Evolutionary conservation across 92 coral and sea anemone genomes (phyloP).

Genomic region (Parazoanthus atlanticus): DNA sequence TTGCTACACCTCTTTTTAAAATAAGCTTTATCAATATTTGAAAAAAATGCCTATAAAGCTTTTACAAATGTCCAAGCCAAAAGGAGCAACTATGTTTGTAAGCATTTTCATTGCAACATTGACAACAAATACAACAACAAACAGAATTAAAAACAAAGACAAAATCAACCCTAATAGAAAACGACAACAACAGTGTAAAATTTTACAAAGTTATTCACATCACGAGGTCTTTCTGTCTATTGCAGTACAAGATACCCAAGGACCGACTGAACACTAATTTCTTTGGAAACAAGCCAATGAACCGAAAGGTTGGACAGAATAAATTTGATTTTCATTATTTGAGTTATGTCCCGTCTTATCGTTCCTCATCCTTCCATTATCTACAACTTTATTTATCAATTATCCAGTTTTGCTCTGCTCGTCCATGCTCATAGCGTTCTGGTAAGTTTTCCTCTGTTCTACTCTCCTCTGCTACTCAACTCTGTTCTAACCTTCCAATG

Average conservation of each 20-base stretch:
- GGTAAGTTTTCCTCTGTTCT: background rate
- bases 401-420: background rate
- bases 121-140: too few species aligned
- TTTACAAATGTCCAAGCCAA: too few species aligned
- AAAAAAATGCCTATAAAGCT: too few species aligned
- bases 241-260: slow-evolving; percentile 72
- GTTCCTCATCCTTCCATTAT: background rate
- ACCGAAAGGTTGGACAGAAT: slow-evolving; percentile 64
- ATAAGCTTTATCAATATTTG: too few species aligned
- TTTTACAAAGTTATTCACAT: background rate
- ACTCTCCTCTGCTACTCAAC: background rate
- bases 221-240: background rate
- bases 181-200: too few species aligned
- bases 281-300: slow-evolving; percentile 80
- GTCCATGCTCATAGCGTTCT: background rate
- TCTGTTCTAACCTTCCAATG: background rate
- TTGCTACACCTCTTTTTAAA: too few species aligned
- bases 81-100: too few species aligned
- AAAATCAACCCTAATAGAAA: background rate
- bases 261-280: slow-evolving; percentile 76
- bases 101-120: too few species aligned
- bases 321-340: background rate
- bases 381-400: background rate
- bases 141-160: background rate
- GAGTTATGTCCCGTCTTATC: background rate